Conservation (phyloP, 2,888 invertebrate genomes). For the Platycheirus rosarum region DNA sequence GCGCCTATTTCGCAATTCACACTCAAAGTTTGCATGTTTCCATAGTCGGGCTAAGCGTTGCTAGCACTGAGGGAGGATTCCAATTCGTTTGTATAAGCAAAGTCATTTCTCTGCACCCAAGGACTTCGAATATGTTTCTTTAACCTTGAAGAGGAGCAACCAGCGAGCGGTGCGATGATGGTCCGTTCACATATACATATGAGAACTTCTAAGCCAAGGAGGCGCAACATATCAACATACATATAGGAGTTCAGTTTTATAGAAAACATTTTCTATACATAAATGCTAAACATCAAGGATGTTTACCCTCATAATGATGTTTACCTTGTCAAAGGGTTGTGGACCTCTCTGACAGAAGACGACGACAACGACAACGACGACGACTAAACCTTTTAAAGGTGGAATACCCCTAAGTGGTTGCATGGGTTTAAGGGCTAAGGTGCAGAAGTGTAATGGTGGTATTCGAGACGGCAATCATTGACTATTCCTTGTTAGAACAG, state of each 20-base stretch:
- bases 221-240: conserved; percentile 48
- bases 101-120: conserved; percentile 16
- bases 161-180: neutral
- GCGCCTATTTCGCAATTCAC: conserved; percentile 31
- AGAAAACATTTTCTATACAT: conserved; percentile 61
- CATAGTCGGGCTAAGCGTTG: too few relatives aligned
- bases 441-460: conserved; percentile 38
- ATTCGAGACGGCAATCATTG: conserved; percentile 59
- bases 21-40: conserved; percentile 1
- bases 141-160: conserved; percentile 63
- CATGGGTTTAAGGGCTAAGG: conserved; percentile 18
- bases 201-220: conserved; percentile 35
- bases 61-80: too few relatives aligned
- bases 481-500: conserved; percentile 2
- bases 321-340: conserved; percentile 73
- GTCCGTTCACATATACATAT: conserved; percentile 1
- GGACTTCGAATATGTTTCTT: conserved; percentile 7
- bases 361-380: conserved; percentile 49
- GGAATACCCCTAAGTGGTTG: conserved; percentile 55
- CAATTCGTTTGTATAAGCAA: conserved; percentile 28
- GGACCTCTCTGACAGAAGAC: conserved; percentile 56
- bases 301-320: conserved; percentile 72
- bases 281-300: conserved; percentile 66
- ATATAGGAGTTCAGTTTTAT: conserved; percentile 45
- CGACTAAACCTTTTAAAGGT: conserved; percentile 60